Base-by-base conservation (phyloP, 1,140 invertebrate genomes). In the Zaprionus ghesquierei region DNA sequence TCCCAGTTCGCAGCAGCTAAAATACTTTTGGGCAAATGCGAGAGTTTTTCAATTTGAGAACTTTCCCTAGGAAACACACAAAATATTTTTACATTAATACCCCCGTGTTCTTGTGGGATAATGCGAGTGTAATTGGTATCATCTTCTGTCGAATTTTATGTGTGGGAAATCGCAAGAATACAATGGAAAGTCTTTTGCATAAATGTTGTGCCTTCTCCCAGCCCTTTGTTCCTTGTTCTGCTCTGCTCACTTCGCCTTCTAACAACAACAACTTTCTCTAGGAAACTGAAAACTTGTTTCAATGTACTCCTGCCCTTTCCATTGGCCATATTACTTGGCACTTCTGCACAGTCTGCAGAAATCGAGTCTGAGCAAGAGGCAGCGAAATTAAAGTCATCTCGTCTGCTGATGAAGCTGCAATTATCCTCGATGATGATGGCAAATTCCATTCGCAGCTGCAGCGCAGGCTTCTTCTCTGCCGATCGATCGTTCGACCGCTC, bases 371-470 rank as follows among this genome's bases (percentile, higher is more conserved):
- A 46, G 41, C 12, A 6, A 15, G 6, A 38, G 35, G 18, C 41
- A 44, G 51, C 38, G 23, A 56, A 55, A 65, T 49, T 49, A 59
- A 71, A 68, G 54, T 66, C 23, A 12, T 25, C 41, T 51, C 6
- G 54, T 58, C 41, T 58, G 70, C 46, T 69, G 70, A 60, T 61
- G 62, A 66, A 63, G 56, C 69, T 76, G 74, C 68, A 84, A 84
- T 84, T 84, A 84, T 84, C 76, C 70, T 79, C 68, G 46, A 63
- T 80, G 79, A 66, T 81, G 79, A 82, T 82, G 81, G 72, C 79
- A 44, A 78, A 82, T 82, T 82, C 79, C 71, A 71, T 78, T 61
- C 59, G 75, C 73, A 75, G 73, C 60, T 71, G 56, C 66, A n/a
- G 55, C 35, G 15, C 35, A 41, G 35, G 31, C 18, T 41, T 13